Evolutionary conservation across 2,888 invertebrate genomes (phyloP), one percentile per base, ranked within the genome.

Genomic region (Myathropa florea): DNA sequence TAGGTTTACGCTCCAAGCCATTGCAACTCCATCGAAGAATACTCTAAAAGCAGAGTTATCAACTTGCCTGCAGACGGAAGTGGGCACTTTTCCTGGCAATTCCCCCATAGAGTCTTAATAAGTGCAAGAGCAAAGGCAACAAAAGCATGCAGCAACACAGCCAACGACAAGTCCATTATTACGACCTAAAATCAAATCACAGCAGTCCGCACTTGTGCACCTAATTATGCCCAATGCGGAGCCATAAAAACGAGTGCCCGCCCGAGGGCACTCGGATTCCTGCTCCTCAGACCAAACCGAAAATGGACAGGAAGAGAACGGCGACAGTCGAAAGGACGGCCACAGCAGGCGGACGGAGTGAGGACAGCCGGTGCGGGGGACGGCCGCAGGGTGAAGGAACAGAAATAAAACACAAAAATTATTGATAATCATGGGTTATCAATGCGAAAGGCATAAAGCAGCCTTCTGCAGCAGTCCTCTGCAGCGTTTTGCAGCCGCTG

Each of bases 371-470:
- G 18, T 3, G 46, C 46, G 18, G 46, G 46, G 46, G 18, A 46
- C 46, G 46, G 6, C 57, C 23, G 24, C 57, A 26, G 57, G 57
- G 18, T 2, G 18, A 63, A 39, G 21, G n/a, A 21, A 72, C 23
- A 63, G 28, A 70, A 39, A 70, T 65, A 78, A 73, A 82, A 85
- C 30, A 83, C 61, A 68, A 76, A 68, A 86, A 86, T 79, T 83
- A 86, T 86, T 83, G 83, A 79, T 86, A 86, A 86, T 86, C 83
- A 86, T 78, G 59, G 86, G 86, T 86, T 86, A 86, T 86, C 86
- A 86, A 79, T 86, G 75, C 71, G 57, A 71, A 55, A 65, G 78
- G 86, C 75, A 86, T 86, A 86, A 79, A 83, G 79, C 86, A 79
- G 86, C 57, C 63, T 86, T 73, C 68, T 82, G 75, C 71, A n/a